A percentile compares a stretch with the other conserved stretches of the same genome.
These are phyloP conservation scores for Dryococelus australis DNA, from an alignment of 2,888 invertebrate species.

Conservation along the genomic window DNA sequence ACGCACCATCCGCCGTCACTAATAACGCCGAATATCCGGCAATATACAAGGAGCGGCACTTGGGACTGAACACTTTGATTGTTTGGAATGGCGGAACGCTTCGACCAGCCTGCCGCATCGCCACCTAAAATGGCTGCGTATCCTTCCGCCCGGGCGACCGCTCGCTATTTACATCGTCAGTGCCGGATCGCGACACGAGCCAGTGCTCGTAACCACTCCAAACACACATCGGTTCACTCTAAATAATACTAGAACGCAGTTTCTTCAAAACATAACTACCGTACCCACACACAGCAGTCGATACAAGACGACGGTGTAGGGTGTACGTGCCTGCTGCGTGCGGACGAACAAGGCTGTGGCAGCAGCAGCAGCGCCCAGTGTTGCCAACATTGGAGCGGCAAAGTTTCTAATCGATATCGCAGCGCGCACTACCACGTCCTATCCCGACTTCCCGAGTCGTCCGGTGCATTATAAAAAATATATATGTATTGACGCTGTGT, in stretches of 20 bases:
- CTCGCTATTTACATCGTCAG: conserved; percentile 43
- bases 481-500: no score
- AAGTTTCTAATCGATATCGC: conserved; percentile 16
- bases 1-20: conserved; percentile 37
- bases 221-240: conserved; percentile 30
- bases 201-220: conserved; percentile 22
- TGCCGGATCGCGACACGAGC: background rate
- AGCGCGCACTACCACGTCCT: background rate
- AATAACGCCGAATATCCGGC: conserved; percentile 55
- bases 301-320: conserved; percentile 41
- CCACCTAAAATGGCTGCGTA: conserved; percentile 75
- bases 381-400: conserved; percentile 32
- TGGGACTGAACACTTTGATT: conserved; percentile 69
- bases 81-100: conserved; percentile 73
- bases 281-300: conserved; percentile 38
- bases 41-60: conserved; percentile 67
- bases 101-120: conserved; percentile 76
- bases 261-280: conserved; percentile 7
- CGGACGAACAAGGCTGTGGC: conserved; percentile 41
- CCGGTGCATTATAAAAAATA: background rate
- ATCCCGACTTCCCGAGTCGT: no score
- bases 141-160: conserved; percentile 53
- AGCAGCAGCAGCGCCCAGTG: conserved; percentile 35
- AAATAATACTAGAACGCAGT: conserved; percentile 7
- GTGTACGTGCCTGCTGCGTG: conserved; percentile 37